A percentile compares a stretch with the other conserved stretches of the same genome.
phyloP scores from a whole-genome alignment of 92 coral and sea anemone genomes.

The Porites cylindrica region DNA sequence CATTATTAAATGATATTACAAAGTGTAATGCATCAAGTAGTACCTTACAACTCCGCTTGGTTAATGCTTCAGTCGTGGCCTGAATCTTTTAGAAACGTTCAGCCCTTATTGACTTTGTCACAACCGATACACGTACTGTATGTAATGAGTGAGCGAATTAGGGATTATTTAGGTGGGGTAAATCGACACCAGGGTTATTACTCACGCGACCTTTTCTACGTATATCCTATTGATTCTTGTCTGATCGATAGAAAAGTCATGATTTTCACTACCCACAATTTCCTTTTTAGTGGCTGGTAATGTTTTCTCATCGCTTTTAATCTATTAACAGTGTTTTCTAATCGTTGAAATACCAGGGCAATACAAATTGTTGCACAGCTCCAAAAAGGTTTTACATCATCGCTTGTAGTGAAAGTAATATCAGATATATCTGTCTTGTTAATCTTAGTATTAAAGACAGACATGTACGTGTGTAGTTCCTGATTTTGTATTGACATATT shows the following conservation, averaged over 20 bases:
- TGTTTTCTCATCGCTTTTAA: background rate
- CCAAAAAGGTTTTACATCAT: background rate
- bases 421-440: background rate
- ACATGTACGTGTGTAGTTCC: background rate
- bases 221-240: conserved; percentile 40
- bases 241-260: background rate
- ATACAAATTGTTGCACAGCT: background rate
- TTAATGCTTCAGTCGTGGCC: background rate
- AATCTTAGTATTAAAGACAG: conserved; percentile 3
- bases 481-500: background rate
- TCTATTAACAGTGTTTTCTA: background rate
- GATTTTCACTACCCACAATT: conserved; percentile 14
- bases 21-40: background rate
- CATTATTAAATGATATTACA: background rate
- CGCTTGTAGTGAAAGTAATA: background rate
- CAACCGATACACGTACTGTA: background rate
- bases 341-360: background rate
- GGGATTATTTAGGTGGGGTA: conserved; percentile 20
- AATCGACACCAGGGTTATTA: conserved; percentile 8
- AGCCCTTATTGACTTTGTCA: background rate
- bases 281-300: conserved; percentile 3
- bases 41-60: conserved; percentile 21
- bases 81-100: background rate
- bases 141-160: background rate
- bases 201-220: conserved; percentile 42